phyloP scores from a whole-genome alignment of 2,797 vertebrate species.

The Gambusia yucatana region DNA sequence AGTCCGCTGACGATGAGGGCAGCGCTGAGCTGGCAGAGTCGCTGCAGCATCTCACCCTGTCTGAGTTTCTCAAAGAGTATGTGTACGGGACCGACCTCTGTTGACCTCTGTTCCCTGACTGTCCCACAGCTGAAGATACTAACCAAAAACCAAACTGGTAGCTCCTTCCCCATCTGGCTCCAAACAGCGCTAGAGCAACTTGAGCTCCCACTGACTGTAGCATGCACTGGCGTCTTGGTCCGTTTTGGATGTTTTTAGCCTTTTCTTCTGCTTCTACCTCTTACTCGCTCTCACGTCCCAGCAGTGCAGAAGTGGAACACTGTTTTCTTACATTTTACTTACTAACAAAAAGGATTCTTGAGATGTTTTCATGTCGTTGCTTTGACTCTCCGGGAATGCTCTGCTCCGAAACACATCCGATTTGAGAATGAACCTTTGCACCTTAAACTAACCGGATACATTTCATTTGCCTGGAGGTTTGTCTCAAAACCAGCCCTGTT shows the following conservation, averaged over 20 bases:
- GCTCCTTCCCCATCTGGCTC: conserved; percentile 11
- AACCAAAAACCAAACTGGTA: conserved; percentile 12
- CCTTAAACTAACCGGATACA: conserved; percentile 27
- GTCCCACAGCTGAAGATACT: conserved; percentile 7
- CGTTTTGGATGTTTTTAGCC: conserved; percentile 30
- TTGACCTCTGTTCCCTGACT: background rate
- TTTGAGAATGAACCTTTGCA: conserved; percentile 2
- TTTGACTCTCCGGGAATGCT: background rate
- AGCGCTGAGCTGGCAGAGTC: conserved; percentile 81
- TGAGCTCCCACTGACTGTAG: background rate
- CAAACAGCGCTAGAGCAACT: background rate
- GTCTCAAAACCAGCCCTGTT: background rate
- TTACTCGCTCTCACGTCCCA: conserved; percentile 34
- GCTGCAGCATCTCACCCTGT: conserved; percentile 85
- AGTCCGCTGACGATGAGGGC: conserved; percentile 84
- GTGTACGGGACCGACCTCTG: conserved; percentile 49
- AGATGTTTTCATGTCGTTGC: background rate
- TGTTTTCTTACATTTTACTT: background rate
- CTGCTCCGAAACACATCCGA: background rate
- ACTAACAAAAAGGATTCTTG: conserved; percentile 15
- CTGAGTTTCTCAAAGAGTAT: conserved; percentile 89
- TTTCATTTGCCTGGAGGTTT: background rate
- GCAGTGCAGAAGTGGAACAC: conserved; percentile 17
- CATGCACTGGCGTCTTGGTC: background rate
- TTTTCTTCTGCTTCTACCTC: conserved; percentile 22